Conservation (phyloP, 2,113 vertebrate species). For the Castor canadensis region DNA sequence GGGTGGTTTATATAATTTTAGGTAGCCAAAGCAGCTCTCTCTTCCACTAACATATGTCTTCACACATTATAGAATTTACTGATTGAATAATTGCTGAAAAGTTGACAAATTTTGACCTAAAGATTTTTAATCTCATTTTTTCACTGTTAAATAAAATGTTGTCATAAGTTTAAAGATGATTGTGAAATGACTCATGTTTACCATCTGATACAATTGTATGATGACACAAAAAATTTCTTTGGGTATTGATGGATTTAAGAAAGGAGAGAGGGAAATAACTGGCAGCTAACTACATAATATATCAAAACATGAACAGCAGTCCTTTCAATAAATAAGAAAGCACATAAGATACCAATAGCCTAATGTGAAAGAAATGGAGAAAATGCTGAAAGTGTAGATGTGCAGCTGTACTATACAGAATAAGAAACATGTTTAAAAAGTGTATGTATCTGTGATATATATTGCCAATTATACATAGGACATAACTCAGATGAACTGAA, state of each 20-base stretch:
- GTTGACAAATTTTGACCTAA: constrained; percentile 28
- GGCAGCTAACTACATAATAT: background rate
- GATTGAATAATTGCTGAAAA: constrained; percentile 39
- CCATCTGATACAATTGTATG: background rate
- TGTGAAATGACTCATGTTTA: constrained; percentile 47
- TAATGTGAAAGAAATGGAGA: background rate
- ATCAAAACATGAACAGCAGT: constrained; percentile 11
- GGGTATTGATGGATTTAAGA: background rate
- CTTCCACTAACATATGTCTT: background rate
- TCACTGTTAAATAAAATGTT: constrained; percentile 2
- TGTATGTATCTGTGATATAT: background rate
- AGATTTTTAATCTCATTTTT: constrained; percentile 44
- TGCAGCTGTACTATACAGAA: background rate
- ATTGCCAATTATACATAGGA: background rate
- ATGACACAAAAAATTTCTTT: background rate
- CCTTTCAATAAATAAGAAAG: background rate
- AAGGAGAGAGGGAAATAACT: background rate
- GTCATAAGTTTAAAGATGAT: background rate
- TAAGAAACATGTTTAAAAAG: background rate
- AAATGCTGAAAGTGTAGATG: background rate
- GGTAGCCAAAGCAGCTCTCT: background rate
- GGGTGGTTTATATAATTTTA: background rate
- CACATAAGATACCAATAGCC: background rate
- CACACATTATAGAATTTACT: constrained; percentile 36
- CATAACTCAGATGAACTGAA: background rate